Evolutionary conservation across 2,113 vertebrate genomes (phyloP), one percentile per base, ranked within the genome.

Genomic region (Laterallus jamaicensis): DNA sequence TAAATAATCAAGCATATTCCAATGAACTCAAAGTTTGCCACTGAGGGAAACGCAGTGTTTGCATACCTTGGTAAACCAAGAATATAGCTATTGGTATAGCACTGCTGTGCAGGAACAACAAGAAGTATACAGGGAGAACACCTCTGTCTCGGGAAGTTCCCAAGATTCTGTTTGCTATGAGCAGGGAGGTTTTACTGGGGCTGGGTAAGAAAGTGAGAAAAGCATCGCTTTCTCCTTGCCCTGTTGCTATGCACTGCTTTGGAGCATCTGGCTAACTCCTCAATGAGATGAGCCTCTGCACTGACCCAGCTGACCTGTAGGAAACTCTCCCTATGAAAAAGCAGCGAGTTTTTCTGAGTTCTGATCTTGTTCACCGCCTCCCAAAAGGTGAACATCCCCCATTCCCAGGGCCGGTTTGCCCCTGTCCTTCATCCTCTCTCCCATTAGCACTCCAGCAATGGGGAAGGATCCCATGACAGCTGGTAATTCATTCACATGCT

Each of bases 401-500:
- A 31, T 20, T 81, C 42, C 62, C 16, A 21, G 15, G 26, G 18
- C 17, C 1, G 1, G 21, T 75, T 71, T 84, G 29, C 15, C 86
- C 59, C 47, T 35, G 29, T 29, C n/a, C 69, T 78, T 59, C 39
- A 39, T 42, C 32, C 81, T 78, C 42, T 49, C 54, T 64, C 86
- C 66, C 62, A 39, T 81, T 42, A 84, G 77, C 80, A 47, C 47
- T 78, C 37, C 4, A 71, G 77, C 73, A 56, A 68, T 31, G 54
- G 54, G 64, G 40, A 88, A 44, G 47, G 86, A 93, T 90, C 68
- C 80, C 69, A 49, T 37, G 69, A 54, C 73, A 91, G 86, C 58
- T 89, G n/a, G 49, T 82, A 88, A 91, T 81, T 93, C 83, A 92
- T 95, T 96, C 96, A 82, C 49, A 42, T 95, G 91, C 73, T 78